Evolutionary conservation across 2,113 vertebrate species (phyloP).

Genomic region (Pterocles gutturalis): DNA sequence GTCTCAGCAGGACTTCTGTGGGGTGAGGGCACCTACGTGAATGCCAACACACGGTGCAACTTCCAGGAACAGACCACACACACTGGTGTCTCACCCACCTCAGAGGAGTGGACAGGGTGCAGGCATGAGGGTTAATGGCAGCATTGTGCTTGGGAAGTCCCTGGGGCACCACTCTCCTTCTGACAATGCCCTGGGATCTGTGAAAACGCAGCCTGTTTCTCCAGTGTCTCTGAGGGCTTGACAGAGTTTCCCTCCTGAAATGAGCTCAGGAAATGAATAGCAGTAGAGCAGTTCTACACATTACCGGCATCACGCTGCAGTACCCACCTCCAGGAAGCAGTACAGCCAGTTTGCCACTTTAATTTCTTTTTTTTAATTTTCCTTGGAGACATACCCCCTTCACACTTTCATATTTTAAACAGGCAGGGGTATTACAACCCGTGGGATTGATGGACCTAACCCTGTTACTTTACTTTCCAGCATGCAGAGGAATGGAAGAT

Average conservation of each 20-base stretch:
- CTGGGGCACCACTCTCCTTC: neutral
- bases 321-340: neutral
- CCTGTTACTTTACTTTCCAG: constrained; percentile 43
- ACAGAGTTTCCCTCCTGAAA: neutral
- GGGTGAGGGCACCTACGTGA: neutral
- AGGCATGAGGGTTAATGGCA: neutral
- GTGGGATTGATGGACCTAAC: neutral
- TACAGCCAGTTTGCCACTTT: neutral
- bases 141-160: fast-evolving
- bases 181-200: neutral
- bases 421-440: neutral
- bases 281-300: fast-evolving
- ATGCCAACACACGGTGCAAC: neutral
- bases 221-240: neutral
- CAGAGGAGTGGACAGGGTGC: neutral
- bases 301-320: neutral
- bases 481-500: fast-evolving
- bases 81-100: neutral
- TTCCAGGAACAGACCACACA: neutral
- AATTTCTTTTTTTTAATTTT: neutral
- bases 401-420: neutral
- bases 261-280: neutral
- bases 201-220: constrained; percentile 5
- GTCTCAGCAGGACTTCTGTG: neutral
- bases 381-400: neutral